These are phyloP conservation scores for Cacatua alba DNA, from an alignment of 2,113 vertebrate genomes.

Conservation along the genomic window DNA sequence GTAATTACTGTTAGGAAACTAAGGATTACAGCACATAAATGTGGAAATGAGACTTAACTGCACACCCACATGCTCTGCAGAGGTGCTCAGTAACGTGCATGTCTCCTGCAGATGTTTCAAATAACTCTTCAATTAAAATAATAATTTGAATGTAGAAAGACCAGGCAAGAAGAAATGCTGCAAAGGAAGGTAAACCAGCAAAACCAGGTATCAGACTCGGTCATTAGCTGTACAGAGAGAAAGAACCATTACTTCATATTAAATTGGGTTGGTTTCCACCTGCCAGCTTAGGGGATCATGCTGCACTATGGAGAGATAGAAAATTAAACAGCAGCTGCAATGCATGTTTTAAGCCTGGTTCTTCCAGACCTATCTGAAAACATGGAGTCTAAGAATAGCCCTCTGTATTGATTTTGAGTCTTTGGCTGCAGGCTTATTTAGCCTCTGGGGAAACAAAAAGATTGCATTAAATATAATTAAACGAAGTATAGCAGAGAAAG, in stretches of 20 bases:
- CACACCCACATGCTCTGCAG: background rate
- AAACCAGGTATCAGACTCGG: background rate
- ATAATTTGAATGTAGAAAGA: background rate
- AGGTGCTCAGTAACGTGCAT: background rate
- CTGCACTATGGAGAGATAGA: background rate
- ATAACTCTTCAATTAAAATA: background rate
- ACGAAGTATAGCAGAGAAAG: background rate
- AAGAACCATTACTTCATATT: background rate
- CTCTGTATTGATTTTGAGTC: background rate
- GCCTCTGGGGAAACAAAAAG: background rate
- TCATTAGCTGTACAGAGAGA: background rate
- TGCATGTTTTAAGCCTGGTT: background rate
- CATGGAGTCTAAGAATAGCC: background rate
- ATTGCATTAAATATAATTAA: conserved; percentile 17
- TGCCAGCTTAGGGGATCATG: background rate
- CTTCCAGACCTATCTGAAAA: background rate
- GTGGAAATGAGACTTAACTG: background rate
- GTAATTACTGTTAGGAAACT: background rate
- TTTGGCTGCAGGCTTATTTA: background rate
- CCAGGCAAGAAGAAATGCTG: background rate
- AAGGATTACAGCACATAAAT: background rate
- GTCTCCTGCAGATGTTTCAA: background rate
- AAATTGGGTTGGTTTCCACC: background rate
- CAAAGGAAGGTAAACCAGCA: background rate
- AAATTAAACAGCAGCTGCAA: background rate